Conservation (phyloP, 2,113 vertebrate genomes). For the Symphodus melops region DNA sequence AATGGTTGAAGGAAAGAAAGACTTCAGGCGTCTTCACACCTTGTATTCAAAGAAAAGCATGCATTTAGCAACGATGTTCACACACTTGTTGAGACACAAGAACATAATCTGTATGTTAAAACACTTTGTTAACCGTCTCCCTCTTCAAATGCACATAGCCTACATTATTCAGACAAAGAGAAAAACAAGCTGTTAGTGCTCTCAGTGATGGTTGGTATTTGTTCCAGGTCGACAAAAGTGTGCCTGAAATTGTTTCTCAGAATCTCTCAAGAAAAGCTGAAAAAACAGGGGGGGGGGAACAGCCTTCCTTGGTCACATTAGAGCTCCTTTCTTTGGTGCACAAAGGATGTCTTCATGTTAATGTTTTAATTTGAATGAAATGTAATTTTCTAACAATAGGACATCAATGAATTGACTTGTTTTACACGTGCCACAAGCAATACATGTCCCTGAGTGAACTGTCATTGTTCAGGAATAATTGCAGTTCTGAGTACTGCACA, state of each 20-base stretch:
- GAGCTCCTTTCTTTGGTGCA: background rate
- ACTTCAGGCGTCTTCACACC: no score
- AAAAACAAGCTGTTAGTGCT: background rate
- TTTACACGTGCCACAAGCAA: background rate
- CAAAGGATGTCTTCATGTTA: background rate
- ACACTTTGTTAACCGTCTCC: background rate
- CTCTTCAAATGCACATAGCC: background rate
- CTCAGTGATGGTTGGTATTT: background rate
- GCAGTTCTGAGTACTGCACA: background rate
- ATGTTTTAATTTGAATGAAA: background rate
- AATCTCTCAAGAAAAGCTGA: background rate
- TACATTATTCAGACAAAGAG: background rate
- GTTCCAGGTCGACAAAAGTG: background rate
- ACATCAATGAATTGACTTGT: background rate
- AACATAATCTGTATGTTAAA: background rate
- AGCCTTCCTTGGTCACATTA: background rate
- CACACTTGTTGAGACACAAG: background rate
- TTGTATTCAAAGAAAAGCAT: background rate
- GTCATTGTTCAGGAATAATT: constrained; percentile 5
- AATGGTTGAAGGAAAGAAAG: no score
- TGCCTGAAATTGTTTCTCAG: background rate
- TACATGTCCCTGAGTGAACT: background rate
- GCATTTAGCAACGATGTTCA: background rate
- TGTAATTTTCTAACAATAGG: constrained; percentile 7
- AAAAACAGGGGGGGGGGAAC: no score